Percentiles rank a stretch among this genome's conserved stretches.
Conservation (phyloP, 2,797 vertebrate species). For the Sylvia borin region DNA sequence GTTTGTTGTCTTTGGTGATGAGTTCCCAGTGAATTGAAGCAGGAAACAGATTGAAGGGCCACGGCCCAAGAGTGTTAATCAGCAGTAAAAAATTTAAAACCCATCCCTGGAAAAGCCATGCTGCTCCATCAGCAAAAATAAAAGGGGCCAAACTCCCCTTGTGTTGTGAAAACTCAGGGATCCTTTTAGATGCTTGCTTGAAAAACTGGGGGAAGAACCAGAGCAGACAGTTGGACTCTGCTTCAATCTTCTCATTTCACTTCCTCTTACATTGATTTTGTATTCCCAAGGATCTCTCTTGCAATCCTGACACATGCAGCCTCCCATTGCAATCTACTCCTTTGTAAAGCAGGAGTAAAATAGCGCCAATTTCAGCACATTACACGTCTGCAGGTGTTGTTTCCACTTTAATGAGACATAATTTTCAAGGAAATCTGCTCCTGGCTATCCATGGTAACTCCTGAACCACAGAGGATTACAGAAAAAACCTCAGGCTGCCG, state of each 20-base stretch:
- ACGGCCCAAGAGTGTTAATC: neutral
- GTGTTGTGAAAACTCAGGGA: neutral
- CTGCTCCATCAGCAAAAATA: neutral
- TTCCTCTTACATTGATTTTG: rapidly evolving
- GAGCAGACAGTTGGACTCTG: neutral
- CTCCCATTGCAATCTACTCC: rapidly evolving
- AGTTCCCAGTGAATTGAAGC: neutral
- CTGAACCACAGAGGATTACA: neutral
- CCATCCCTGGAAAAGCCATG: rapidly evolving
- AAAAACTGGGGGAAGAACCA: neutral
- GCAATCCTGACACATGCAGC: neutral
- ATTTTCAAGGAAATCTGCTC: neutral
- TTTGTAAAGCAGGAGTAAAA: neutral
- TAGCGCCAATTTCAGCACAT: rapidly evolving
- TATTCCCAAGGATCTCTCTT: rapidly evolving
- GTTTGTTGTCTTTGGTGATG: neutral
- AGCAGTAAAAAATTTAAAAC: neutral
- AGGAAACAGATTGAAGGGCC: slow-evolving; percentile 1
- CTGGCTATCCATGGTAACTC: neutral
- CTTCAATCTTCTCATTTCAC: neutral
- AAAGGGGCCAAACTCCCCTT: neutral
- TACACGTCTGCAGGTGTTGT: rapidly evolving
- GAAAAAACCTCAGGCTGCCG: neutral
- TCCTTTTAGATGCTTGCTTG: neutral
- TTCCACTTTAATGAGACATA: neutral